phyloP scores from a whole-genome alignment of 92 coral and sea anemone genomes.

The Actinernus sp. region DNA sequence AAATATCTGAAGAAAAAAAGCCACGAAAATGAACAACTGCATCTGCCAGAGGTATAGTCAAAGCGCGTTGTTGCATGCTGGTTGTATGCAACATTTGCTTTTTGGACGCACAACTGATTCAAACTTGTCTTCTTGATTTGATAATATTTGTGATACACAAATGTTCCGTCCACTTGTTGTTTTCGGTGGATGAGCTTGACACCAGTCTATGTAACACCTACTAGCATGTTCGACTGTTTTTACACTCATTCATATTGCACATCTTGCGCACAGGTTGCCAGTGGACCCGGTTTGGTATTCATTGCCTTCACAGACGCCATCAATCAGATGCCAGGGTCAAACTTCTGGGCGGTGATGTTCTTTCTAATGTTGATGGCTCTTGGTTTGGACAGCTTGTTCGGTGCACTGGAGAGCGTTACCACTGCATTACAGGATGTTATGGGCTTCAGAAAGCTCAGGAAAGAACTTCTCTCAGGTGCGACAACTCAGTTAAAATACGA shows the following conservation, averaged over 20 bases:
- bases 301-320: slow-evolving; percentile 97
- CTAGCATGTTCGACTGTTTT: not conserved
- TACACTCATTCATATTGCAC: not conserved
- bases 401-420: slow-evolving; percentile 92
- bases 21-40: too few species aligned
- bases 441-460: slow-evolving; percentile 72
- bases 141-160: too few species aligned
- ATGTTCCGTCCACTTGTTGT: too few species aligned
- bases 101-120: too few species aligned
- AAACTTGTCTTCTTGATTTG: too few species aligned
- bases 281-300: slow-evolving; percentile 94
- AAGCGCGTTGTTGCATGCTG: too few species aligned
- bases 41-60: too few species aligned
- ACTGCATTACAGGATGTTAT: slow-evolving; percentile 87
- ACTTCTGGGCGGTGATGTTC: slow-evolving; percentile 91
- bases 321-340: slow-evolving; percentile 92
- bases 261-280: slow-evolving; percentile 63
- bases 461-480: slow-evolving; percentile 85
- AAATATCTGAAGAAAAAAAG: too few species aligned
- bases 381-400: slow-evolving; percentile 94
- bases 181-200: too few species aligned
- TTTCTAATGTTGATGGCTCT: slow-evolving; percentile 90
- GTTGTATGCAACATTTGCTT: too few species aligned
- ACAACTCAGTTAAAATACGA: too few species aligned
- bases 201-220: too few species aligned